These are phyloP conservation scores for Megalops cyprinoides DNA, from an alignment of 2,797 vertebrate species.

Conservation along the genomic window DNA sequence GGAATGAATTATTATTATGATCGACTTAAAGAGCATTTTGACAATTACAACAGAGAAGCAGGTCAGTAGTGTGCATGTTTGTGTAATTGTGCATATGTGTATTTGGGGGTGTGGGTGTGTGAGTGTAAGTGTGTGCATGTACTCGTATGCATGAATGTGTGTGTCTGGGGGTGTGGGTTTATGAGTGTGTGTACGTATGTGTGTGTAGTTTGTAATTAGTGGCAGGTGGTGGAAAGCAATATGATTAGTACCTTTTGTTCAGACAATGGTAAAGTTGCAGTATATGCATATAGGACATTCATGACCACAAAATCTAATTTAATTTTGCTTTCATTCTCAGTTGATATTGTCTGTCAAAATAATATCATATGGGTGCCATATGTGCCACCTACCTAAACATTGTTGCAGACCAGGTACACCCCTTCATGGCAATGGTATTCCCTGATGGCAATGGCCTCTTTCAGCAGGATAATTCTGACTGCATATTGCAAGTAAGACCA, in stretches of 20 bases:
- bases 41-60: background rate
- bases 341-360: no score
- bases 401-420: no score
- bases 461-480: no score
- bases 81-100: background rate
- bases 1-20: background rate
- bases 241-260: background rate
- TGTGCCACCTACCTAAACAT: no score
- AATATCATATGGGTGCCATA: no score
- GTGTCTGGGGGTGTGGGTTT: background rate
- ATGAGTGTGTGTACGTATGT: background rate
- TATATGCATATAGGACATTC: background rate
- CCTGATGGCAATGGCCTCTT: no score
- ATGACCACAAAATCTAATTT: background rate
- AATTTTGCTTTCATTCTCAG: background rate
- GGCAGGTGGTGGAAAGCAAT: background rate
- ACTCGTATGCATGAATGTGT: background rate
- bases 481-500: no score
- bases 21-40: background rate
- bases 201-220: slow-evolving; percentile 12
- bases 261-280: slow-evolving; percentile 1
- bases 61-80: background rate
- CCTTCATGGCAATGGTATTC: no score
- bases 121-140: background rate
- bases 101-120: background rate